A percentile compares a stretch with the other conserved stretches of the same genome.
phyloP scores from a whole-genome alignment of 2,888 invertebrate genomes.

The Vandiemenella viatica region DNA sequence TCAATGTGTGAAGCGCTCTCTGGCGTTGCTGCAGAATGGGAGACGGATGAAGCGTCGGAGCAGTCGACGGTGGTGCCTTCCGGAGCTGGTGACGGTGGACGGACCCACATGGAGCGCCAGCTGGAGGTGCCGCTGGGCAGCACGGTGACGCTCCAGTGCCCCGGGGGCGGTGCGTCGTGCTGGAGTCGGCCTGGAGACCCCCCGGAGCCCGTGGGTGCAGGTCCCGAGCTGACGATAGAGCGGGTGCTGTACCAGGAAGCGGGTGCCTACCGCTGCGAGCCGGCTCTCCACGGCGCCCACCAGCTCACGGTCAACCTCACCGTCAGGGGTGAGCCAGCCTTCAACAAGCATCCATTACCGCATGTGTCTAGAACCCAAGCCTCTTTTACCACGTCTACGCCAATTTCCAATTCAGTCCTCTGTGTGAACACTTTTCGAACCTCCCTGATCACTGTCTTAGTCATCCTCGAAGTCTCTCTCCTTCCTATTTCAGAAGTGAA shows the following conservation, averaged over 20 bases:
- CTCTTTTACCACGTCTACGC: too few relatives aligned
- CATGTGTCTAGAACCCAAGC: too few relatives aligned
- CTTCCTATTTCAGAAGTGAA: too few relatives aligned
- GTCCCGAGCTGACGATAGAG: conserved; percentile 47
- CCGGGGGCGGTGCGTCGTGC: conserved; percentile 20
- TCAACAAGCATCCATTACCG: too few relatives aligned
- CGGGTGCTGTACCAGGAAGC: conserved; percentile 62
- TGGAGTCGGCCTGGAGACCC: conserved; percentile 29
- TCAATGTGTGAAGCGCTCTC: background rate
- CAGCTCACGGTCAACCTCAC: conserved; percentile 31
- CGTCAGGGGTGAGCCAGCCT: conserved; percentile 34
- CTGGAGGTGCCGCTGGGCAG: conserved; percentile 72
- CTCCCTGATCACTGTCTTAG: too few relatives aligned
- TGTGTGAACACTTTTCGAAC: too few relatives aligned
- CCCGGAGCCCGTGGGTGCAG: conserved; percentile 34
- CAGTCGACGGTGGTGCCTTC: conserved; percentile 9
- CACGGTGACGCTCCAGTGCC: conserved; percentile 50
- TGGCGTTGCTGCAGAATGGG: too few relatives aligned
- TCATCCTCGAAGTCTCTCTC: too few relatives aligned
- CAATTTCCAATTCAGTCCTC: too few relatives aligned
- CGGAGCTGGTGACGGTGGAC: too few relatives aligned
- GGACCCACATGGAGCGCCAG: conserved; percentile 12
- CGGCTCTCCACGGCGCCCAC: conserved; percentile 19
- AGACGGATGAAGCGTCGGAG: conserved; percentile 3
- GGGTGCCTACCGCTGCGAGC: conserved; percentile 53